Evolutionary conservation across 2,113 vertebrate genomes (phyloP).

Genomic region (Cromileptes altivelis): DNA sequence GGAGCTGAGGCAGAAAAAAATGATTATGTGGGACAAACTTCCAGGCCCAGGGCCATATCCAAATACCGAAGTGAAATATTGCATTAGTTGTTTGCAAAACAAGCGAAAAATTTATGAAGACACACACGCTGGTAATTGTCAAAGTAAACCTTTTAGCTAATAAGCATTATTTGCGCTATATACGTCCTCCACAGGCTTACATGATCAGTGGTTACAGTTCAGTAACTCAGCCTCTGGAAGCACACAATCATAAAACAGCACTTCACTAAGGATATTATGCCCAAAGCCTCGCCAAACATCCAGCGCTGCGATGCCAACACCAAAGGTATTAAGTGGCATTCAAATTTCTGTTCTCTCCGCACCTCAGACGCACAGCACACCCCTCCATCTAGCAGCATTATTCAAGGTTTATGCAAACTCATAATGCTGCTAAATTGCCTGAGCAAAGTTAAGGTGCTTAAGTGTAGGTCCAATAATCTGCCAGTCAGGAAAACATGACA

Average conservation of each 20-base stretch:
- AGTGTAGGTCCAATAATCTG: slow-evolving; percentile 45
- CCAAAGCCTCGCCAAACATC: slow-evolving; percentile 19
- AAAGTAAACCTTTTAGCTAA: slow-evolving; percentile 11
- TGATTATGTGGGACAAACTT: slow-evolving; percentile 55
- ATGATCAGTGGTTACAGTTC: neutral
- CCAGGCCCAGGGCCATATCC: slow-evolving; percentile 47
- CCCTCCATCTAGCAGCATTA: slow-evolving; percentile 35
- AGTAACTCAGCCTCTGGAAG: neutral
- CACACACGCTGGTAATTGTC: neutral
- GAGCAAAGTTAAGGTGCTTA: slow-evolving; percentile 57
- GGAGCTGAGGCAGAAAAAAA: slow-evolving; percentile 51
- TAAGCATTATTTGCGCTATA: slow-evolving; percentile 10
- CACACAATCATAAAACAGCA: slow-evolving; percentile 4
- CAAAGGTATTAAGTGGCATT: slow-evolving; percentile 41
- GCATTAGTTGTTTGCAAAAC: slow-evolving; percentile 49
- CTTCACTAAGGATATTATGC: slow-evolving; percentile 19
- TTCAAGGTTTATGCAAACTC: slow-evolving; percentile 57
- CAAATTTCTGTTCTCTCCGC: slow-evolving; percentile 11
- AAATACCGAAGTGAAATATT: slow-evolving; percentile 49
- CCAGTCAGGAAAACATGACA: slow-evolving; percentile 61
- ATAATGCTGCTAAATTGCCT: slow-evolving; percentile 57
- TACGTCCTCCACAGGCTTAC: slow-evolving; percentile 7
- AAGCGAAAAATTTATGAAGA: slow-evolving; percentile 27
- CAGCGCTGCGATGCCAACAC: slow-evolving; percentile 11
- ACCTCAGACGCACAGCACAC: slow-evolving; percentile 25